Evolutionary conservation across 2,888 invertebrate species (phyloP).

Genomic region (Hipparchia sbordonii): DNA sequence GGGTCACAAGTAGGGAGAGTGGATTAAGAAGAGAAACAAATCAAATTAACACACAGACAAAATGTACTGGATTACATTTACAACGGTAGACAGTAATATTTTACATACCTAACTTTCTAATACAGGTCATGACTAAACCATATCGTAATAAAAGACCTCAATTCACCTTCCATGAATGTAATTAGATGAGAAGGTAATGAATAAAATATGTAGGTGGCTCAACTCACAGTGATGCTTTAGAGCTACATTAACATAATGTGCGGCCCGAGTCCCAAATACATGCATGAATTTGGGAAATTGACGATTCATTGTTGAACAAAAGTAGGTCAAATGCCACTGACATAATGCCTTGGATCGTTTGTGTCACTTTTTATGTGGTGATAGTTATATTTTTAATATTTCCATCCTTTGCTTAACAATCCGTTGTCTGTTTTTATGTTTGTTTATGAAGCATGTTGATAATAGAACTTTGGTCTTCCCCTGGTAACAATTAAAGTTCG

Average conservation of each 20-base stretch:
- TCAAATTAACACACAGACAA: neutral
- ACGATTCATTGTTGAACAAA: conserved; percentile 24
- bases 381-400: neutral
- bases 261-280: conserved; percentile 32
- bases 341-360: too few relatives aligned
- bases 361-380: neutral
- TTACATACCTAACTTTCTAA: conserved; percentile 14
- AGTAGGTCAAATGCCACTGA: conserved; percentile 32
- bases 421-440: too few relatives aligned
- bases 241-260: conserved; percentile 34
- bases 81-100: neutral
- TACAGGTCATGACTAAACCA: conserved; percentile 6
- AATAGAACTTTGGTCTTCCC: too few relatives aligned
- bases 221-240: conserved; percentile 29
- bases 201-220: conserved; percentile 25
- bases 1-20: too few relatives aligned
- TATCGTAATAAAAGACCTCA: conserved; percentile 27
- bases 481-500: too few relatives aligned
- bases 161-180: conserved; percentile 26
- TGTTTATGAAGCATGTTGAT: too few relatives aligned
- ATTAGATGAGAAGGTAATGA: conserved; percentile 30
- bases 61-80: too few relatives aligned
- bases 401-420: neutral
- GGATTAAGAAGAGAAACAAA: neutral
- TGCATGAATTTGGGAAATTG: conserved; percentile 32